phyloP scores from a whole-genome alignment of 2,888 invertebrate genomes.

The Leucophenga montana region DNA sequence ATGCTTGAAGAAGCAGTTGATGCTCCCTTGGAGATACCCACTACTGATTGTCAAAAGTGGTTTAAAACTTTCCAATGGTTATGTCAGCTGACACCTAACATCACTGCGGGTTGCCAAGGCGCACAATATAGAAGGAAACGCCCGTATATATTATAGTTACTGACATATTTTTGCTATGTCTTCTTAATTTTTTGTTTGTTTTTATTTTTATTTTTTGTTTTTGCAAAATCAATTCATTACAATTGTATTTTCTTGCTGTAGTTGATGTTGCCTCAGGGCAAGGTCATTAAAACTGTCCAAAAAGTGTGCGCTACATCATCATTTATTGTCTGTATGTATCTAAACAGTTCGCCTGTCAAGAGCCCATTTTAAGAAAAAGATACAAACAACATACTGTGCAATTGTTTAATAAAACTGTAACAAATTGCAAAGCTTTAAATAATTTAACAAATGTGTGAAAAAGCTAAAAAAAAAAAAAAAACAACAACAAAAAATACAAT shows the following conservation, averaged over 20 bases:
- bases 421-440: conserved; percentile 31
- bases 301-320: neutral
- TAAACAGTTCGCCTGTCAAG: neutral
- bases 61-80: too few species aligned
- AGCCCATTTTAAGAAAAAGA: neutral
- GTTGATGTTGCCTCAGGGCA: neutral
- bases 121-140: too few species aligned
- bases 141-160: too few species aligned
- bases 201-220: too few species aligned
- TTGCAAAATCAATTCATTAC: too few species aligned
- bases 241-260: neutral
- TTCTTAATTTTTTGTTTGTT: neutral
- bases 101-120: too few species aligned
- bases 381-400: neutral
- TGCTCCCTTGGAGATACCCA: too few species aligned
- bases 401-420: conserved; percentile 41
- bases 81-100: too few species aligned
- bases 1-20: too few species aligned
- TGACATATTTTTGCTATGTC: too few species aligned
- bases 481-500: neutral
- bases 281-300: conserved; percentile 22
- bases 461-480: neutral
- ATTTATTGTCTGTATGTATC: neutral
- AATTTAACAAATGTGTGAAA: conserved; percentile 39
- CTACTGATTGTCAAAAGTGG: too few species aligned